Evolutionary conservation across 2,888 invertebrate genomes (phyloP).

Genomic region (Elmis aenea): DNA sequence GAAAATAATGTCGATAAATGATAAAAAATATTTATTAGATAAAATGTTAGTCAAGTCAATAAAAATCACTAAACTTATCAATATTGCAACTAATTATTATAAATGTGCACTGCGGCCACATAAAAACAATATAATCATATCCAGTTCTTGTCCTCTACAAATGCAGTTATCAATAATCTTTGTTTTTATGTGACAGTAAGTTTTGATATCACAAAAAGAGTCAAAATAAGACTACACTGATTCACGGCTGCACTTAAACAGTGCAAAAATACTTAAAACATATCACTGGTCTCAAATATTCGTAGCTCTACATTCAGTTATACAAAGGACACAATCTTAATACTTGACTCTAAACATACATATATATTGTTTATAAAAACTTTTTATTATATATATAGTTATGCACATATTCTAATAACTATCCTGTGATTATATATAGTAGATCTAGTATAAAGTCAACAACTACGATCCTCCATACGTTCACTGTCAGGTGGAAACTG

Average conservation of each 20-base stretch:
- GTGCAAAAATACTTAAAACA: constrained; percentile 45
- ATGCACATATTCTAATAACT: constrained; percentile 21
- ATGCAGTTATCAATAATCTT: too few relatives aligned
- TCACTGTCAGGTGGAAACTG: too few relatives aligned
- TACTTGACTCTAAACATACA: constrained; percentile 22
- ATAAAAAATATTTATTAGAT: constrained; percentile 47
- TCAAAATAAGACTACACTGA: constrained; percentile 32
- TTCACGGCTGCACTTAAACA: constrained; percentile 36
- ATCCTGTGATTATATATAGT: constrained; percentile 22
- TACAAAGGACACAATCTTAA: constrained; percentile 14
- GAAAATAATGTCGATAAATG: too few relatives aligned
- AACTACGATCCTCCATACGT: too few relatives aligned
- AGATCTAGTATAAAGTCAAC: too few relatives aligned
- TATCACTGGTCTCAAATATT: constrained; percentile 44
- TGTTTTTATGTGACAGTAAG: constrained; percentile 38
- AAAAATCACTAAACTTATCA: constrained; percentile 41
- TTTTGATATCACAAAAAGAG: constrained; percentile 42
- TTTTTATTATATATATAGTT: constrained; percentile 16
- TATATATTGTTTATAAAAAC: constrained; percentile 22
- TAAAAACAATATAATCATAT: constrained; percentile 32
- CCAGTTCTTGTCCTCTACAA: not conserved
- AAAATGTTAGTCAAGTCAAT: constrained; percentile 42
- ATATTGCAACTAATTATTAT: constrained; percentile 41
- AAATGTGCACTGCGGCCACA: constrained; percentile 43
- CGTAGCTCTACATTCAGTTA: constrained; percentile 21